Percentiles rank a stretch among this genome's conserved stretches.
phyloP scores from a whole-genome alignment of 1,140 invertebrate species.

The Ectropis grisescens region DNA sequence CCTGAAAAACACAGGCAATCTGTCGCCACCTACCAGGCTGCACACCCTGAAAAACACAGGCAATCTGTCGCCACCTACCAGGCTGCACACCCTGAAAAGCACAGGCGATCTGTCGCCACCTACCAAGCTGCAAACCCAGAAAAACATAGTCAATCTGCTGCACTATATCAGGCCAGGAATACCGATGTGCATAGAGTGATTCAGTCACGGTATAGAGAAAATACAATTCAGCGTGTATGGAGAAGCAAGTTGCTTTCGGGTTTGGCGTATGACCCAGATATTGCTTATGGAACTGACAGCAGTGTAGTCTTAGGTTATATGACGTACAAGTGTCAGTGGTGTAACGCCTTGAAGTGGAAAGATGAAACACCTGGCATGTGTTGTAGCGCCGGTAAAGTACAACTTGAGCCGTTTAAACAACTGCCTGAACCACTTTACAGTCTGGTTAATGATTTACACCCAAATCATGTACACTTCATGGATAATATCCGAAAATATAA shows the following conservation, averaged over 20 bases:
- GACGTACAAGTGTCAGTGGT: constrained; percentile 8
- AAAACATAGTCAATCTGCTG: no score
- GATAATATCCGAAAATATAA: constrained; percentile 19
- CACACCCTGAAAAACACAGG: no score
- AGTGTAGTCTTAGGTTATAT: constrained; percentile 6
- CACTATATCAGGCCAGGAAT: no score
- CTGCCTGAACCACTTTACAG: constrained; percentile 10
- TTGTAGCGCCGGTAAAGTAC: constrained; percentile 8
- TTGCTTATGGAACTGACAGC: constrained; percentile 3
- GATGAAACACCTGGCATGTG: constrained; percentile 8
- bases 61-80: no score
- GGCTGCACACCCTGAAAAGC: no score
- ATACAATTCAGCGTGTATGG: constrained; percentile 1
- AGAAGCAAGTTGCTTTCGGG: constrained; percentile 2
- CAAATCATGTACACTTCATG: constrained; percentile 11
- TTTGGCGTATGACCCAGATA: constrained; percentile 6
- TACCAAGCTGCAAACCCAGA: no score
- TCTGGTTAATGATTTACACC: constrained; percentile 8
- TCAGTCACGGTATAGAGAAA: constrained; percentile 6
- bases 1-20: no score
- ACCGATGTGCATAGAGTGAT: constrained; percentile 3
- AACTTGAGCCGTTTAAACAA: constrained; percentile 1
- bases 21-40: no score
- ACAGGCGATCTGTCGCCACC: no score
- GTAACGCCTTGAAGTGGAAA: constrained; percentile 10